Evolutionary conservation across 1,140 invertebrate species (phyloP), one percentile per base, ranked within the genome.

Genomic region (Dolichoris vasculosae): DNA sequence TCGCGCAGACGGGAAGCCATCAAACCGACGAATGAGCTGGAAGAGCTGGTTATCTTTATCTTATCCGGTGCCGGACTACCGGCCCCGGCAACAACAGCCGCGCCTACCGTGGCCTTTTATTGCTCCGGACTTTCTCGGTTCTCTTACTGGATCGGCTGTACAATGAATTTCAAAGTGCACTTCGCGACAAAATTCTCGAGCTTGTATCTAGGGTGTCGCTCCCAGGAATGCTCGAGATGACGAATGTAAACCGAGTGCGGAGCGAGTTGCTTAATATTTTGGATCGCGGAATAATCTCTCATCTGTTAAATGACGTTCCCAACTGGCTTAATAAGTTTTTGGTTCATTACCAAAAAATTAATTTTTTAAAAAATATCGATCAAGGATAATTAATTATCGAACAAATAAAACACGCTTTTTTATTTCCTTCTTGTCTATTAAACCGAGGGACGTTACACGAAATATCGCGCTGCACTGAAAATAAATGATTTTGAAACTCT

Each of bases 41-140:
- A 63, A 84, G 87, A 85, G 82, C 43, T 87, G 86, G 75, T 88
- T 89, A 32, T 71, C 43, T 55, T 69, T 82, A 89, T 90, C 89
- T 89, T 89, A 89, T 89, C 88, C 88, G 85, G 84, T 87, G 87
- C 82, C 84, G 81, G 73, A 80, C 81, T 86, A 88, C 85, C 80
- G 86, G 43, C 63, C 48, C 84, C 86, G 73, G 80, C 84, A 71
- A 78, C 71, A 76, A 84, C 82, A 80, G 80, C 87, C 86, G 88
- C 86, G 86, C 84, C 88, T 86, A 87, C 84, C 69, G 26, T 81
- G 32, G 77, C 73, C 82, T 79, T 88, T 88, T 88, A 88, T 88
- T 77, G 46, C 86, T 59, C 81, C 76, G 69, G 80, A 86, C 77
- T 86, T 87, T 87, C 87, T 86, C 75, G 76, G n/a, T 26, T 82